Evolutionary conservation across 2,113 vertebrate genomes (phyloP), one percentile per base, ranked within the genome.

Genomic region (Cyanoramphus novaezelandiae): DNA sequence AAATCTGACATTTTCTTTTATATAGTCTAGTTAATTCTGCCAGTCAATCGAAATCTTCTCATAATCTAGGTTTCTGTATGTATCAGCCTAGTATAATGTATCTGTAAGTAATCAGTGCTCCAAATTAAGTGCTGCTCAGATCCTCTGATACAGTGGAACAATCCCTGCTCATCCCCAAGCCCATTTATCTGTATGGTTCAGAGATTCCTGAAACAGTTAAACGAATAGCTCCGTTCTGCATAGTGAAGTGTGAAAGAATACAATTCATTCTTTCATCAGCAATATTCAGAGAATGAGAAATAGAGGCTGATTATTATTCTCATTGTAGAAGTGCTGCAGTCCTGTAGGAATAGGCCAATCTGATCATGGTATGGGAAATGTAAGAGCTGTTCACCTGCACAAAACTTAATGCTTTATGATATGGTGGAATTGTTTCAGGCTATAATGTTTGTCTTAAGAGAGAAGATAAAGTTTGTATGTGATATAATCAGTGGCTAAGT

Each of bases 251-350:
- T 67, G 67, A 80, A 90, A 91, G 70, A 95, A n/a, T 72, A 28
- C 39, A 55, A 74, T 75, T 67, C 17, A 0, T 67, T 93, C 76
- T 83, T 92, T 84, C 90, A 94, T 93, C 94, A 95, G 80, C 44
- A 81, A 70, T 59, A 86, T 85, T 95, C 90, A 81, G 71, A 90
- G 75, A 74, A 67, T 63, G 59, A 95, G 75, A 82, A 92, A 83
- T 80, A 96, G 55, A 46, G 60, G 39, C 37, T 90, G 93, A 90
- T 95, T 93, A 59, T 91, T 88, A 46, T 65, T 74, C 60, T 77
- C 82, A 88, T 33, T 85, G 78, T 65, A 43, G 71, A 82, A 94
- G 52, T 37, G 44, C 88, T 79, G 55, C 71, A 84, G 41, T 87
- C 62, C 80, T 92, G 33, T 24, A 82, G 90, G 92, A 94, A 70